Base-by-base conservation (phyloP, 1,140 invertebrate genomes). In the Gryon sp. region DNA sequence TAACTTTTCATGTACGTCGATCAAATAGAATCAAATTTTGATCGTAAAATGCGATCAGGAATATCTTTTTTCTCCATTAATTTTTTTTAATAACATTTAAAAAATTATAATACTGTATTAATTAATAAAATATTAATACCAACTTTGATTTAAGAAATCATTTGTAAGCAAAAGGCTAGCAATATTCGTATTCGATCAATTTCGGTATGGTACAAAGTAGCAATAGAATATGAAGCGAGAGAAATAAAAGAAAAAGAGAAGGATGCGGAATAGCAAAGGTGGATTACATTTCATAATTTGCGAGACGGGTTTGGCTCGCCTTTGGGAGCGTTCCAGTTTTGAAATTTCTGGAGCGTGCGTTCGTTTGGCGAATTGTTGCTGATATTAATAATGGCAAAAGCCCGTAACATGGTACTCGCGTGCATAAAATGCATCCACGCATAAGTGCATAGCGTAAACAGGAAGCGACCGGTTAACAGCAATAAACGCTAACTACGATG, bases 381-480 rank as follows among this genome's bases (percentile, higher is more conserved):
- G n/a, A 4, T 57, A 57, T 48, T 57, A 62, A 40, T 65, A 53
- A 45, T 60, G 46, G 46, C 30, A 60, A 59, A 62, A 62, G 55
- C 8, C 24, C 19, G 46, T 52, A 73, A 48, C 48, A 22, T 26
- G 12, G 15, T 22, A 16, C 7, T 15, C 32, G 48, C 34, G 60
- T 22, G 22, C 50, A 63, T 63, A 68, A 68, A 55, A 38, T 48
- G 63, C 63, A 68, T 68, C 41, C 52, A 60, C 60, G 62, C 55
- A 53, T 66, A 63, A 68, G 53, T 69, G 70, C 72, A 70, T 53
- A 70, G 16, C 43, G 66, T 83, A 84, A 82, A 79, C 82, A 86
- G 83, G 84, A 86, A 85, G 77, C 70, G 75, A 65, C 78, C 78
- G 77, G 77, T 87, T 87, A 86, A 83, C 68, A 52, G 78, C 76